A percentile compares a stretch with the other conserved stretches of the same genome.
phyloP scores from a whole-genome alignment of 2,888 invertebrate species.

The Metellina segmentata region DNA sequence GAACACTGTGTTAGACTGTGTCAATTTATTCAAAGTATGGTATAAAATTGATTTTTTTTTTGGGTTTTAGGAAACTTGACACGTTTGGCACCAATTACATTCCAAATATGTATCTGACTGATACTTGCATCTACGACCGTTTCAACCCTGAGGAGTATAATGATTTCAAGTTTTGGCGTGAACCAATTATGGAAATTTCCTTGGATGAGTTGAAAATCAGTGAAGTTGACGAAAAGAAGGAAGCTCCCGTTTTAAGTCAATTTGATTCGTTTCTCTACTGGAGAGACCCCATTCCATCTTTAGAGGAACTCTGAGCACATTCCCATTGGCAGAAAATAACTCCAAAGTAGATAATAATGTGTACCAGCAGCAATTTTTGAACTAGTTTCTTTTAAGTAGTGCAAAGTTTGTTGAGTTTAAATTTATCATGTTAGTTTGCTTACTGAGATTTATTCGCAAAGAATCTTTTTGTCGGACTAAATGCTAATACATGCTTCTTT shows the following conservation, averaged over 20 bases:
- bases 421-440: neutral
- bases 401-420: neutral
- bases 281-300: constrained; percentile 72
- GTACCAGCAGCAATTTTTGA: neutral
- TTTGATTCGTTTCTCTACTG: constrained; percentile 74
- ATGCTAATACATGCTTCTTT: neutral
- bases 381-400: neutral
- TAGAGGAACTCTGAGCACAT: constrained; percentile 51
- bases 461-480: neutral
- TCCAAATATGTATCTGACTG: constrained; percentile 59
- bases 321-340: neutral
- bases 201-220: constrained; percentile 59
- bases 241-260: constrained; percentile 27
- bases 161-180: constrained; percentile 75
- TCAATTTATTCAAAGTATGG: too few relatives aligned
- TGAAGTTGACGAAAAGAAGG: constrained; percentile 20
- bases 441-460: neutral
- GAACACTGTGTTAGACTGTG: too few relatives aligned
- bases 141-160: constrained; percentile 64
- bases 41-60: neutral
- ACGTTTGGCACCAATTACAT: neutral
- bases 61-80: neutral
- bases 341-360: too few relatives aligned
- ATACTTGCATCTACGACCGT: constrained; percentile 37
- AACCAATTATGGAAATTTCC: constrained; percentile 71